These are phyloP conservation scores for Eublepharis macularius DNA, from an alignment of 2,113 vertebrate species.

Conservation along the genomic window DNA sequence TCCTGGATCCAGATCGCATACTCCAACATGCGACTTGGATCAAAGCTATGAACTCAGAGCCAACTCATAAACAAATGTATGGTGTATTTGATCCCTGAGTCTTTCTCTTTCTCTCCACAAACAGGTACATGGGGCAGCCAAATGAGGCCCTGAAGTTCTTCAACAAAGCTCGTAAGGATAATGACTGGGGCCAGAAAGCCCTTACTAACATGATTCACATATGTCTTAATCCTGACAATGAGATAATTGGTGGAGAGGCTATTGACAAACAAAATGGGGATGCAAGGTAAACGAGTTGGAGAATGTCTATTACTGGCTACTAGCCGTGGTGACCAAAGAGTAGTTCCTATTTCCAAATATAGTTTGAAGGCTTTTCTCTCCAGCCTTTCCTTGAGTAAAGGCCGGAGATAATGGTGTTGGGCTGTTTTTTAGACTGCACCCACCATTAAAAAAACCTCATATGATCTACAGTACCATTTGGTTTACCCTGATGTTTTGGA, in stretches of 20 bases:
- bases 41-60: too few relatives aligned
- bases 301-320: too few relatives aligned
- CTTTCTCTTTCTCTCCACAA: neutral
- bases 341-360: neutral
- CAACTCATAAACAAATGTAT: too few relatives aligned
- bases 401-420: neutral
- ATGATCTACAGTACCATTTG: neutral
- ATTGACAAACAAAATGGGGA: constrained; percentile 58
- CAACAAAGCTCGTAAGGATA: constrained; percentile 71
- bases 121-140: constrained; percentile 63
- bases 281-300: constrained; percentile 63
- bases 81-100: too few relatives aligned
- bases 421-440: neutral
- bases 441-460: neutral
- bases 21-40: too few relatives aligned
- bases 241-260: constrained; percentile 71
- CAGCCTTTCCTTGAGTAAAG: neutral
- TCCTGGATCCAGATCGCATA: too few relatives aligned
- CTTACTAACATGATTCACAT: constrained; percentile 72
- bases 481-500: neutral
- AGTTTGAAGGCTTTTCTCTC: neutral
- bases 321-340: too few relatives aligned
- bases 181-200: constrained; percentile 65
- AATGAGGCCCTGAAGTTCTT: constrained; percentile 70
- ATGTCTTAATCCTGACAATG: constrained; percentile 75